These are phyloP conservation scores for Lepus oiostolus DNA, from an alignment of 2,797 vertebrate genomes.

Conservation along the genomic window DNA sequence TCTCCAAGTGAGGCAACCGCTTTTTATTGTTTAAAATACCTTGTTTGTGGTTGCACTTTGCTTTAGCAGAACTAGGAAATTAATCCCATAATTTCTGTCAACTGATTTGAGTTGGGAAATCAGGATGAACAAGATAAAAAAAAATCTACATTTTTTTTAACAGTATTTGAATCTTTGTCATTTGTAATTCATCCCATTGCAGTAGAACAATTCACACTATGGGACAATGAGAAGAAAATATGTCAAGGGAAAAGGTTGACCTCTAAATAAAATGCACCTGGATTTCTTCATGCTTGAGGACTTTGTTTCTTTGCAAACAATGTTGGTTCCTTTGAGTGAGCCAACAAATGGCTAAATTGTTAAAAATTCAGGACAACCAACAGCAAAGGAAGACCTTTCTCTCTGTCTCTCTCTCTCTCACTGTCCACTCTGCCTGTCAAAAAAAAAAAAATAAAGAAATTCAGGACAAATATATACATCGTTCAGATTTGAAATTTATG, in stretches of 20 bases:
- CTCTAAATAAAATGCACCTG: constrained; percentile 80
- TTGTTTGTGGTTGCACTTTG: neutral
- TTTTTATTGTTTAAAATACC: neutral
- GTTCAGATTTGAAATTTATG: neutral
- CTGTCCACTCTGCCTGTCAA: too few relatives aligned
- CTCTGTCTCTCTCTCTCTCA: too few relatives aligned
- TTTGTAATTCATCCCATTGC: constrained; percentile 76
- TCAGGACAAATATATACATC: constrained; percentile 1
- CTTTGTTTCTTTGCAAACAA: constrained; percentile 74
- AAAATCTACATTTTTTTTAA: constrained; percentile 29
- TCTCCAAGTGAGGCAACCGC: too few relatives aligned
- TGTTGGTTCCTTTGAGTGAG: constrained; percentile 72
- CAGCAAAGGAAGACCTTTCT: too few relatives aligned
- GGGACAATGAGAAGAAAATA: constrained; percentile 73
- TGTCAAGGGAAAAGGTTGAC: constrained; percentile 58
- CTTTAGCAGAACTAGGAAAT: neutral
- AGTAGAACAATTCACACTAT: constrained; percentile 68
- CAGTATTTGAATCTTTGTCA: constrained; percentile 79
- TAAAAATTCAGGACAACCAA: neutral
- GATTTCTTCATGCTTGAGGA: constrained; percentile 57
- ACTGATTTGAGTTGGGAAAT: neutral
- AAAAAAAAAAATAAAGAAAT: neutral
- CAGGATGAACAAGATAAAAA: neutral
- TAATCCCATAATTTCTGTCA: neutral
- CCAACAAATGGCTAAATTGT: neutral